Evolutionary conservation across 2,113 vertebrate species (phyloP), one percentile per base, ranked within the genome.

Genomic region (Cyanoderma ruficeps): DNA sequence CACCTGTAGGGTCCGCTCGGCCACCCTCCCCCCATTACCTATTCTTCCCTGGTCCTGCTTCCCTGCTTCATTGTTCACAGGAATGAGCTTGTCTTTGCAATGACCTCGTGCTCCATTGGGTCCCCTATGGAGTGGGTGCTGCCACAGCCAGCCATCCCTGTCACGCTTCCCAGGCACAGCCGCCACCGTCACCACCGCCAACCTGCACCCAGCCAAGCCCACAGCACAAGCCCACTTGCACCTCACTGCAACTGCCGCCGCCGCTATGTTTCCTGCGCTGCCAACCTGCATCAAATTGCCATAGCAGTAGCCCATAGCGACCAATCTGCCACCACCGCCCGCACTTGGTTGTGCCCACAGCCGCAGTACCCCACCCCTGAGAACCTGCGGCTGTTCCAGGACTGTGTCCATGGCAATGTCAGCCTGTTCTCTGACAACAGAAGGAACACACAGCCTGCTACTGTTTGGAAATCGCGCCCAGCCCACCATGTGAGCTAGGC

Each of bases 281-380:
- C 22, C 63, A 33, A 21, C 41, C 63, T 33, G 7, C 42, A 65
- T 42, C 64, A n/a, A 13, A 31, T 25, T 46, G 31, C 31, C 6
- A 6, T 6, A 25, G 64, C 31, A n/a, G 22, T 25, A 67, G 22
- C 22, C 31, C 4, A 0, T n/a, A 33, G 64, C 5, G 4, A 24
- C 20, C 41, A 42, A 30, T 28, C 28, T 64, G 61, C 21, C 10
- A 14, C 30, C 7, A 1, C 21, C 3, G 4, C 41, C 63, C 10
- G 7, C 42, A 46, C 11, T 33, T 0, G 1, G 15, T 33, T 4
- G 0, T 65, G 64, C 64, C 42, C 3, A 1, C 42, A 67, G 42
- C 31, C 3, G 1, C 2, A 2, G 31, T 3, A 8, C 8, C 22
- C 42, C 42, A 67, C 13, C 15, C 31, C 22, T 67, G 42, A 25